Evolutionary conservation across 2,113 vertebrate species (phyloP).

Genomic region (Callospermophilus lateralis): DNA sequence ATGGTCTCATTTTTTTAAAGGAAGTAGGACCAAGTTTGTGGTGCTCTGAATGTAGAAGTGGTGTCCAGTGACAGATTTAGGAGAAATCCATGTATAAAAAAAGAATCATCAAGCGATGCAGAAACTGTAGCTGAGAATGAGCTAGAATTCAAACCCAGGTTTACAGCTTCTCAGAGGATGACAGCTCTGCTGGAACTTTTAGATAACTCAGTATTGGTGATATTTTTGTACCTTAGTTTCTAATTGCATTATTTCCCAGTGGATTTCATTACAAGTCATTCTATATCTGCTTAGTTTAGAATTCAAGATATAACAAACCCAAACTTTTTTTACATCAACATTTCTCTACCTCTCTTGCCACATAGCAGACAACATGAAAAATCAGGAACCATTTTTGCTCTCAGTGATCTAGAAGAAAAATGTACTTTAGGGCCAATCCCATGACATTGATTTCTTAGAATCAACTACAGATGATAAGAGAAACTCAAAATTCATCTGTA

Average conservation of each 20-base stretch:
- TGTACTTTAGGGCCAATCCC: not conserved
- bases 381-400: not conserved
- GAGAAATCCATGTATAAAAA: not conserved
- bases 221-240: conserved; percentile 4
- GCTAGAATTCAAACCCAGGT: not conserved
- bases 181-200: not conserved
- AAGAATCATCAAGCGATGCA: not conserved
- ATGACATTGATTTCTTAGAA: conserved; percentile 40
- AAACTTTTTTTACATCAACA: not conserved
- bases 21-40: not conserved
- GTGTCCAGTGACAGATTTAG: not conserved
- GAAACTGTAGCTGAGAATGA: not conserved
- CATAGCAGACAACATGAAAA: not conserved
- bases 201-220: not conserved
- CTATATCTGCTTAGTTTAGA: not conserved
- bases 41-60: not conserved
- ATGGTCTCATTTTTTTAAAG: not conserved
- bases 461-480: not conserved
- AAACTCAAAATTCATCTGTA: not conserved
- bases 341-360: not conserved
- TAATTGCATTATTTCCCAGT: conserved; percentile 3
- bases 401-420: conserved; percentile 31
- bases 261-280: conserved; percentile 50
- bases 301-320: not conserved
- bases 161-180: not conserved